A percentile compares a stretch with the other conserved stretches of the same genome.
Evolutionary conservation across 2,113 vertebrate species (phyloP).

Genomic region (Aegithalos caudatus): DNA sequence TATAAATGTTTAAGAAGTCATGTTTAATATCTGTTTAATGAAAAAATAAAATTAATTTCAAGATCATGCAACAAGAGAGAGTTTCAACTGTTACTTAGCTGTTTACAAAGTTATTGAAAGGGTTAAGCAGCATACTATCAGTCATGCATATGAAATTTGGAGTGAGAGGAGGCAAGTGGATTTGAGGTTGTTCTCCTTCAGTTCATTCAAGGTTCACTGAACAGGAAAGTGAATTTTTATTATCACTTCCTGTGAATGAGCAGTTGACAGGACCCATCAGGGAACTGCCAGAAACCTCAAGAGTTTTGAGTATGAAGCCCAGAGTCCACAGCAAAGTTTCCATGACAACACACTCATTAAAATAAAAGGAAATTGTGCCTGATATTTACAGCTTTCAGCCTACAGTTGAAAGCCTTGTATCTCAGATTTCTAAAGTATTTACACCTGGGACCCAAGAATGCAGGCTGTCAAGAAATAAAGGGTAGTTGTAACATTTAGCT

Average conservation of each 20-base stretch:
- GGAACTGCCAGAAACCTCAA: conserved; percentile 58
- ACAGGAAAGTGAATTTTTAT: conserved; percentile 65
- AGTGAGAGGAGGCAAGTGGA: conserved; percentile 30
- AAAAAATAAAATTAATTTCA: not conserved
- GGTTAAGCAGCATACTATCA: not conserved
- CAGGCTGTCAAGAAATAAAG: conserved; percentile 39
- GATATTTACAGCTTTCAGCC: conserved; percentile 48
- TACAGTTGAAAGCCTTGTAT: conserved; percentile 1
- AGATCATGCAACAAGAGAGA: not conserved
- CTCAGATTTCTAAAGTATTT: conserved; percentile 36
- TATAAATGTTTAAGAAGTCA: not conserved
- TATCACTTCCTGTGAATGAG: conserved; percentile 63
- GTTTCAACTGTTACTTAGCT: not conserved
- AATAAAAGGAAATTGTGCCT: conserved; percentile 53
- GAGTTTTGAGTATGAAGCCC: conserved; percentile 40
- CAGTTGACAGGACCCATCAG: conserved; percentile 61
- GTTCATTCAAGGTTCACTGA: conserved; percentile 62
- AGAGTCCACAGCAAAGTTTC: conserved; percentile 55
- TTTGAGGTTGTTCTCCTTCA: conserved; percentile 43
- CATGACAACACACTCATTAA: conserved; percentile 60
- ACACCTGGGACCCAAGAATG: conserved; percentile 30
- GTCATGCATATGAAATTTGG: conserved; percentile 45
- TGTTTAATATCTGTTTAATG: not conserved
- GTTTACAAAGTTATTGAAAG: conserved; percentile 14
- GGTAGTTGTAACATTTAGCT: conserved; percentile 11